These are phyloP conservation scores for Ailuropoda melanoleuca DNA, from an alignment of 2,113 vertebrate species.

Conservation along the genomic window DNA sequence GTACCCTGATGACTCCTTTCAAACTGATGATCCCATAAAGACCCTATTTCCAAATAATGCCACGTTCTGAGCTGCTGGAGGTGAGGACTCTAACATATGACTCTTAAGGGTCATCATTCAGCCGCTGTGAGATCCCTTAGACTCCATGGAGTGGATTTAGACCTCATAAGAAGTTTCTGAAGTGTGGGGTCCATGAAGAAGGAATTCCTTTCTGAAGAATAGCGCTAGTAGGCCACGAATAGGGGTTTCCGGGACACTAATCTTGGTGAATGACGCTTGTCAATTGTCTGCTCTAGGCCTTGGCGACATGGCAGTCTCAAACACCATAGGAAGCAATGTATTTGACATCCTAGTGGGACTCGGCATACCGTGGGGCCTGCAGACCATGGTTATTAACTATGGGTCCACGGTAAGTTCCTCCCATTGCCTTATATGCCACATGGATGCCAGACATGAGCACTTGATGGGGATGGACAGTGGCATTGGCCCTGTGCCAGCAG, in stretches of 20 bases:
- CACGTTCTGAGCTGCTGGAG: background rate
- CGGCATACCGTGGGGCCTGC: slow-evolving; percentile 95
- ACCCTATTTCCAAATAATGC: background rate
- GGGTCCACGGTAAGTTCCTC: slow-evolving; percentile 90
- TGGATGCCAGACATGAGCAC: accelerated
- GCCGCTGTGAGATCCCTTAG: background rate
- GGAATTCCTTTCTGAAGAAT: background rate
- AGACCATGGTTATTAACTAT: slow-evolving; percentile 92
- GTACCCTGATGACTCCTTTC: background rate
- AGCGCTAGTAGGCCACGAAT: accelerated
- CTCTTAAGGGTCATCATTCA: background rate
- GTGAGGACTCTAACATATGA: background rate
- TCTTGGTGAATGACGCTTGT: background rate
- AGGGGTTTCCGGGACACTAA: background rate
- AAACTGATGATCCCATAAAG: background rate
- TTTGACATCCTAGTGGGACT: slow-evolving; percentile 98
- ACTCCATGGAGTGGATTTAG: background rate
- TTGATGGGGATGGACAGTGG: accelerated
- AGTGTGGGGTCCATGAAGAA: background rate
- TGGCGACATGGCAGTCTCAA: slow-evolving; percentile 98
- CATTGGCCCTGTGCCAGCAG: background rate
- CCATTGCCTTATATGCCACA: accelerated
- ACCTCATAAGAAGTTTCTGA: background rate
- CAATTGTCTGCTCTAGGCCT: slow-evolving; percentile 83
- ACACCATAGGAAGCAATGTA: slow-evolving; percentile 97